A percentile compares a stretch with the other conserved stretches of the same genome.
These are phyloP conservation scores for Pherbina coryleti DNA, from an alignment of 2,888 invertebrate species.

Conservation along the genomic window DNA sequence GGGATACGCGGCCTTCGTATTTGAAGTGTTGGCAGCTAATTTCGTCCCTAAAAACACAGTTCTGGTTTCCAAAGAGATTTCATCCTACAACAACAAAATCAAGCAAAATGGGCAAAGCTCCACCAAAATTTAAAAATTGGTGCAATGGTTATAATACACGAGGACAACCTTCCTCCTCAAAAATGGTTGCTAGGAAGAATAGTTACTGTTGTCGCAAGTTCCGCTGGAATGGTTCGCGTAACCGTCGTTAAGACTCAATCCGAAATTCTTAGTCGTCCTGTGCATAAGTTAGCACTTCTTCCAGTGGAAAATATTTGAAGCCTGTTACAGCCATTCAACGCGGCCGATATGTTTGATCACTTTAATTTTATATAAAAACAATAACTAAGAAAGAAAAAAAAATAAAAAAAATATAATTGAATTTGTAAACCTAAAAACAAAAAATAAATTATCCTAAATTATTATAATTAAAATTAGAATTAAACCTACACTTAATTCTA, in stretches of 20 bases:
- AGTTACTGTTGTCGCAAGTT: not conserved
- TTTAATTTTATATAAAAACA: no score
- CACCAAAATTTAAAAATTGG: constrained; percentile 21
- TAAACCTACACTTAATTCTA: no score
- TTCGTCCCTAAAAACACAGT: not conserved
- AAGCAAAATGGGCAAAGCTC: not conserved
- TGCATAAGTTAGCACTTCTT: constrained; percentile 40
- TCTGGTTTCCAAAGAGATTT: not conserved
- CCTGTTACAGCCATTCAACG: constrained; percentile 3
- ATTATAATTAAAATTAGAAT: no score
- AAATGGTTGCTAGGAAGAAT: constrained; percentile 43
- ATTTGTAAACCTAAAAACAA: no score
- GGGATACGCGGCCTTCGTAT: not conserved
- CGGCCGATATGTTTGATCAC: not conserved
- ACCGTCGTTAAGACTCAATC: constrained; percentile 40
- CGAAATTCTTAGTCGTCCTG: constrained; percentile 23
- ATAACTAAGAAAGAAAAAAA: no score
- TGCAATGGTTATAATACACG: constrained; percentile 42
- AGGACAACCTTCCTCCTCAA: constrained; percentile 44
- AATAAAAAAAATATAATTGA: no score
- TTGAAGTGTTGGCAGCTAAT: not conserved
- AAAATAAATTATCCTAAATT: no score
- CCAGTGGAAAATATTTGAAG: constrained; percentile 16
- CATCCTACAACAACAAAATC: not conserved
- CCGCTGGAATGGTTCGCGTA: constrained; percentile 42